A percentile compares a stretch with the other conserved stretches of the same genome.
phyloP scores from a whole-genome alignment of 2,113 vertebrate species.

The Callorhinus ursinus region DNA sequence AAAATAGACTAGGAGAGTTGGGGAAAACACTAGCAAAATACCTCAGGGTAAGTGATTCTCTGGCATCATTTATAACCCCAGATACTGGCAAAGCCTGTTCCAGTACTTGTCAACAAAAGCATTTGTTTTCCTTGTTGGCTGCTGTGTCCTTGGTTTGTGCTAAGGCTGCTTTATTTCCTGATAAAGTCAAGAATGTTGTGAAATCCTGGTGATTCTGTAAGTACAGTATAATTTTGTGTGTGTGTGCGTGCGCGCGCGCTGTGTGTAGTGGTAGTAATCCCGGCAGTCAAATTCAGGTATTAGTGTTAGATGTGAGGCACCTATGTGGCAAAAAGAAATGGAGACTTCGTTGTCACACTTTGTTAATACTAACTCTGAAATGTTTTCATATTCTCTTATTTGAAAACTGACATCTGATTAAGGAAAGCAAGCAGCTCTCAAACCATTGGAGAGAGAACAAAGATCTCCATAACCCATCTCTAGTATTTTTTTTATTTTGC shows the following conservation, averaged over 20 bases:
- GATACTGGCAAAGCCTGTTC: slow-evolving; percentile 60
- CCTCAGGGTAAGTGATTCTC: slow-evolving; percentile 70
- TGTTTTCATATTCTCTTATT: slow-evolving; percentile 45
- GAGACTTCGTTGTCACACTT: slow-evolving; percentile 29
- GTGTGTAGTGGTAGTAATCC: neutral
- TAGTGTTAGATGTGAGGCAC: neutral
- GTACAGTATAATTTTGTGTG: neutral
- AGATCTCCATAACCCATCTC: neutral
- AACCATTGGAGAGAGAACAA: neutral
- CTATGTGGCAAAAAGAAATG: neutral
- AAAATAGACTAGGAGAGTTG: slow-evolving; percentile 69
- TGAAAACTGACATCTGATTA: slow-evolving; percentile 30
- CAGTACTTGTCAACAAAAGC: slow-evolving; percentile 55
- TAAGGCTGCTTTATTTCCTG: slow-evolving; percentile 60
- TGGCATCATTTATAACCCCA: slow-evolving; percentile 76
- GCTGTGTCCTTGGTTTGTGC: slow-evolving; percentile 52
- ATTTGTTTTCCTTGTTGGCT: slow-evolving; percentile 65
- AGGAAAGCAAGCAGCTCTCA: neutral
- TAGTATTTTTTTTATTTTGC: slow-evolving; percentile 18
- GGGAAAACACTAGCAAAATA: slow-evolving; percentile 59
- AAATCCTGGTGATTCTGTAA: slow-evolving; percentile 7
- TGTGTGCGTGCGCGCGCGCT: neutral
- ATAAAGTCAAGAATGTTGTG: slow-evolving; percentile 51
- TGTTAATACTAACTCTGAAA: slow-evolving; percentile 8
- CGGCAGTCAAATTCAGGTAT: neutral